These are phyloP conservation scores for zebrafish (Danio rerio) DNA, from an alignment of 2,113 vertebrate genomes.

Conservation along the genomic window DNA sequence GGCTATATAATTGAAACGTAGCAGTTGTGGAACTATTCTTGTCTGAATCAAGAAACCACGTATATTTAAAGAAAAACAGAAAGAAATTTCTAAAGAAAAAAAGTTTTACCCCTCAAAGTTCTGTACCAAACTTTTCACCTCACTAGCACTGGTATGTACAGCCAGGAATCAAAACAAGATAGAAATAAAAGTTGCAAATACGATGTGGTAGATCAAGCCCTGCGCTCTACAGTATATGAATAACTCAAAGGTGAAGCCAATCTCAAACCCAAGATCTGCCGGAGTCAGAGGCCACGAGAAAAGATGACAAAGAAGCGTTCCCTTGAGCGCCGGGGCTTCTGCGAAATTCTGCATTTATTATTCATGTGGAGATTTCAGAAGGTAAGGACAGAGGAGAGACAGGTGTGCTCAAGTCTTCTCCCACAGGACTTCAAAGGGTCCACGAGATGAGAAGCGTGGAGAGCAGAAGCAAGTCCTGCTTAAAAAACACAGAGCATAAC, in stretches of 20 bases:
- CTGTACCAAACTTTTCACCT: too few species aligned
- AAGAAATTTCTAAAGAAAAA: too few species aligned
- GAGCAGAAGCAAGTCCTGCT: slow-evolving; percentile 20
- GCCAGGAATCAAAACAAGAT: slow-evolving; percentile 44
- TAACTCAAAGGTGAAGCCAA: slow-evolving; percentile 65
- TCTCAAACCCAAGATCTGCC: slow-evolving; percentile 46
- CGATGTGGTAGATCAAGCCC: slow-evolving; percentile 59
- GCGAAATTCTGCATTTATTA: slow-evolving; percentile 57
- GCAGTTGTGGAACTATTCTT: too few species aligned
- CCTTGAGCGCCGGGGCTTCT: slow-evolving; percentile 23
- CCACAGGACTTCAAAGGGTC: slow-evolving; percentile 50
- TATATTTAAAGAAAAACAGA: too few species aligned
- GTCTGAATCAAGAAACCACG: too few species aligned
- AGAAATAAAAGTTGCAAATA: slow-evolving; percentile 73
- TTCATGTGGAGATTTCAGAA: slow-evolving; percentile 60
- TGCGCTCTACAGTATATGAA: slow-evolving; percentile 66
- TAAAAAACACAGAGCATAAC: slow-evolving; percentile 8
- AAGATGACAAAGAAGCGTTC: slow-evolving; percentile 41
- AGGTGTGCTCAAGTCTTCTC: slow-evolving; percentile 53
- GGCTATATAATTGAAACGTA: too few species aligned
- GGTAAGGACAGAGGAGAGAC: slow-evolving; percentile 58
- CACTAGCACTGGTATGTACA: too few species aligned
- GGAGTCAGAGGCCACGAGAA: slow-evolving; percentile 36
- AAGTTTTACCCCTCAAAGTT: too few species aligned
- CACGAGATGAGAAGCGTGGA: slow-evolving; percentile 38